Percentiles rank a stretch among this genome's conserved stretches.
Evolutionary conservation across 2,888 invertebrate genomes (phyloP).

Genomic region (Parapristionchus giblindavisi): DNA sequence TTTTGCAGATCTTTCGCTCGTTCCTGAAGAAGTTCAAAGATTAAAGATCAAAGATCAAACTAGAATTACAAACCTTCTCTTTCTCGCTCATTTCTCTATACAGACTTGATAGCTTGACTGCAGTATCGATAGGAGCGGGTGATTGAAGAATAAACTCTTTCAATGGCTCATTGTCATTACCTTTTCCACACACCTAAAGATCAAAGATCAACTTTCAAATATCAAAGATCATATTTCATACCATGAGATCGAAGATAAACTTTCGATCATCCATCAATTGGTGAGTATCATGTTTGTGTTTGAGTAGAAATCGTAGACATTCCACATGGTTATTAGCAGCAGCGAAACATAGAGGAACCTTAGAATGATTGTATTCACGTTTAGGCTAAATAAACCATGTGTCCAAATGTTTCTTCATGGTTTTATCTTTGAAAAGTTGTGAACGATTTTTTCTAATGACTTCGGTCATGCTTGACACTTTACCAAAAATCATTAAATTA

Average conservation of each 20-base stretch:
- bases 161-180: conserved; percentile 90
- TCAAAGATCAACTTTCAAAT: conserved; percentile 76
- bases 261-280: conserved; percentile 95
- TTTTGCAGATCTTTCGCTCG: conserved; percentile 93
- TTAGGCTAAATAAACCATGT: too few species aligned
- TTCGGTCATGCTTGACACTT: not conserved
- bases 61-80: conserved; percentile 48
- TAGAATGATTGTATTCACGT: not conserved
- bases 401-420: not conserved
- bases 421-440: not conserved
- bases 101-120: conserved; percentile 89
- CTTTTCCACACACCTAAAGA: conserved; percentile 82
- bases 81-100: conserved; percentile 77
- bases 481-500: not conserved
- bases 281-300: conserved; percentile 96
- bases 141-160: conserved; percentile 98
- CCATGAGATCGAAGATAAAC: conserved; percentile 94
- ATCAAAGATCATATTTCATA: conserved; percentile 70
- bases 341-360: conserved; percentile 90
- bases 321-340: conserved; percentile 96
- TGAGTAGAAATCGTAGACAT: conserved; percentile 91
- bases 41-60: conserved; percentile 9
- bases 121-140: conserved; percentile 98
- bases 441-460: not conserved
- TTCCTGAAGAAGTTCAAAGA: conserved; percentile 76